phyloP scores from a whole-genome alignment of 2,888 invertebrate genomes.

The Romanomermis culicivorax region DNA sequence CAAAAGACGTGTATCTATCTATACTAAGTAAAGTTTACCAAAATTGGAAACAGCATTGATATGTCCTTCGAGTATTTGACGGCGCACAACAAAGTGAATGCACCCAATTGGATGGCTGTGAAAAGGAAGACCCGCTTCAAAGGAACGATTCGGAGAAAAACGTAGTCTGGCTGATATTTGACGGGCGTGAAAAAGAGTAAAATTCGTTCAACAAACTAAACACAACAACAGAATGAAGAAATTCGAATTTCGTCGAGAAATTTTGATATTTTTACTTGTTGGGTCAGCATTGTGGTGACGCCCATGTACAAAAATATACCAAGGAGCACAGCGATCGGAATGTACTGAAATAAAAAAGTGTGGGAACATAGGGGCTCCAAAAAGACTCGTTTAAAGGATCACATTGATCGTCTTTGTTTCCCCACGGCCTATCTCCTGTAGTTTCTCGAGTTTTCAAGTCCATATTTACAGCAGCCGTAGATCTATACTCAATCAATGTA shows the following conservation, averaged over 20 bases:
- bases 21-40: slow-evolving; percentile 8
- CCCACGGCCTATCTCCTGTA: too few species aligned
- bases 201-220: slow-evolving; percentile 72
- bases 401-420: too few species aligned
- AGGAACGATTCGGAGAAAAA: slow-evolving; percentile 11
- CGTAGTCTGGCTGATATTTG: slow-evolving; percentile 17
- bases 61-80: slow-evolving; percentile 53
- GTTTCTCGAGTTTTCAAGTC: too few species aligned
- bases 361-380: too few species aligned
- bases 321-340: slow-evolving; percentile 34
- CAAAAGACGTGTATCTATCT: too few species aligned
- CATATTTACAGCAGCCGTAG: too few species aligned
- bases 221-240: too few species aligned
- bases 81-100: slow-evolving; percentile 34
- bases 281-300: slow-evolving; percentile 29
- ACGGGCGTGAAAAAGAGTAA: slow-evolving; percentile 31
- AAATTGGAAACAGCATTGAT: slow-evolving; percentile 7
- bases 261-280: slow-evolving; percentile 15
- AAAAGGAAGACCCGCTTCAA: slow-evolving; percentile 25
- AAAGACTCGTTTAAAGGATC: too few species aligned
- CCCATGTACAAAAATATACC: slow-evolving; percentile 36
- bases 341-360: slow-evolving; percentile 20
- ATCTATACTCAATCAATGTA: too few species aligned
- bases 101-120: slow-evolving; percentile 28
- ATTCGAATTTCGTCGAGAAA: not conserved